Evolutionary conservation across 2,797 vertebrate species (phyloP), one percentile per base, ranked within the genome.

Genomic region (Pelobates cultripes): DNA sequence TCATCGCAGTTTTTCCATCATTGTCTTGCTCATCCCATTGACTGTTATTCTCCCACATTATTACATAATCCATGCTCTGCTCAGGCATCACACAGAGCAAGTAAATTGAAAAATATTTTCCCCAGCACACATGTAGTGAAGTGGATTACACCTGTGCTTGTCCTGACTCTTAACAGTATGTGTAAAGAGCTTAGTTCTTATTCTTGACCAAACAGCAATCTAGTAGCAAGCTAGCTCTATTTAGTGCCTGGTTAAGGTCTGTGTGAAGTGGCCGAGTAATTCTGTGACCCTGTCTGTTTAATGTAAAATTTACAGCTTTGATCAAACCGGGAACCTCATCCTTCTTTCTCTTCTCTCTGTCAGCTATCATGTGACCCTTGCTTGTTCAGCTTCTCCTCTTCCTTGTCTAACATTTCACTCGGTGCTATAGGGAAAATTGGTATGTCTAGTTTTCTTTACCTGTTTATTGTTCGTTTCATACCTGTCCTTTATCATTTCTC

Each of bases 351-450:
- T 90, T 74, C 90, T 89, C 88, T 89, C 88, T 90, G 89, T 87
- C 92, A 94, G 93, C 94, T 92, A 86, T 94, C 88, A 90, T 88
- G 89, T 88, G 90, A 90, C 91, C 92, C 91, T 43, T 94, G 92
- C 89, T 92, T 94, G 85, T 94, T 93, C 92, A 93, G 89, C 91
- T 94, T 94, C 93, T 94, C 90, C 88, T 92, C 93, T 86, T 94
- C 94, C 90, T 86, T 94, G 89, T 94, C 93, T 94, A 94, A 90
- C 89, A 91, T 94, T 91, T 93, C 91, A 89, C 91, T 95, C 90
- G 92, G 89, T 93, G 91, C 93, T 89, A 87, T 94, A 90, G 89
- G 92, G 91, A 94, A 90, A 91, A 92, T 89, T 89, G 94, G 94
- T 95, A 95, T 87, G 94, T 95, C 88, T 79, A 86, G 87, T 91